Conservation (phyloP, 1,140 invertebrate species). For the Pseudomyrmex dendroicus region DNA sequence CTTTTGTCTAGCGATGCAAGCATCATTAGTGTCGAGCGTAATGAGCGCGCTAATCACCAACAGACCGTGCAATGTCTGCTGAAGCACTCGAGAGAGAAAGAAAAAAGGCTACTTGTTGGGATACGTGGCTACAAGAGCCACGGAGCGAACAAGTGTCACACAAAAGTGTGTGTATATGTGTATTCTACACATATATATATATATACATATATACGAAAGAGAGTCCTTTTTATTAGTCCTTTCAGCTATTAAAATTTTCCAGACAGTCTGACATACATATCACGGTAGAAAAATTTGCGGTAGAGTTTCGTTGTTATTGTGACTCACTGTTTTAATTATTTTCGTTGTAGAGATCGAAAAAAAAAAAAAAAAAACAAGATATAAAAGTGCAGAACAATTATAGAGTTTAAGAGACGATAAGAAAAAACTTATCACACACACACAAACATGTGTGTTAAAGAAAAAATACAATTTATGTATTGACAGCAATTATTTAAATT, state of each 20-base stretch:
- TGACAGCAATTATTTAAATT: not conserved
- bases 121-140: conserved; percentile 64
- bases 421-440: no score
- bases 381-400: not conserved
- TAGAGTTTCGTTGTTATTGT: conserved; percentile 1
- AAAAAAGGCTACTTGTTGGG: conserved; percentile 58
- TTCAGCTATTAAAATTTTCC: conserved; percentile 46
- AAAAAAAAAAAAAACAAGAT: not conserved
- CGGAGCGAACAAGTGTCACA: conserved; percentile 66
- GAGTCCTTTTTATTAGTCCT: conserved; percentile 60
- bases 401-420: not conserved
- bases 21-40: conserved; percentile 82
- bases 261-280: not conserved
- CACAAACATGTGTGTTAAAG: not conserved
- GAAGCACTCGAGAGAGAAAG: conserved; percentile 63
- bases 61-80: conserved; percentile 69
- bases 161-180: conserved; percentile 38
- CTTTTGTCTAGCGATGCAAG: conserved; percentile 81
- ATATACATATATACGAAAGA: conserved; percentile 11
- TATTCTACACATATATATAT: not conserved
- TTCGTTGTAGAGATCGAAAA: not conserved
- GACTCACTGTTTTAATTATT: conserved; percentile 22
- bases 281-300: not conserved
- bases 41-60: conserved; percentile 84
- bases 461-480: not conserved